Evolutionary conservation across 2,113 vertebrate species (phyloP), one percentile per base, ranked within the genome.

Genomic region (Melanerpes aurifrons): DNA sequence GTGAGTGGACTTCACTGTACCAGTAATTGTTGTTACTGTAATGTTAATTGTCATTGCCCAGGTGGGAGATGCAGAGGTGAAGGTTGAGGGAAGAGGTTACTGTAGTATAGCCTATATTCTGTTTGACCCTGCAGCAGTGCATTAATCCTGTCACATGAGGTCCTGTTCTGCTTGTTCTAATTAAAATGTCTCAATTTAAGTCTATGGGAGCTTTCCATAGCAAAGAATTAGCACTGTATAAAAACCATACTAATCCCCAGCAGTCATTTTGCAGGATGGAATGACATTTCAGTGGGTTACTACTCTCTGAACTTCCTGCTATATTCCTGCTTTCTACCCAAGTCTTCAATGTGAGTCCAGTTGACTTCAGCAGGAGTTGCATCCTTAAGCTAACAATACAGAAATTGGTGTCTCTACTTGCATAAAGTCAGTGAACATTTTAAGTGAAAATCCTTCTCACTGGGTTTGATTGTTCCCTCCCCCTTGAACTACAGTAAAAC

Each of bases 181-280:
- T 90, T 53, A 88, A 83, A 90, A 94, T 48, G 17, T 67, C 69
- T 91, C 45, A 22, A 24, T 87, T 85, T 70, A 76, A 89, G 66
- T 82, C 72, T 9, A 6, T 17, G 48, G 62, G 47, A 89, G 66
- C 54, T 81, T 93, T 90, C 88, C 48, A 29, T 29, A 54, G 43
- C 32, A 66, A 83, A 68, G 85, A 89, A 56, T 78, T 92, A 82
- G 48, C 61, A 58, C 66, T 48, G 17, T 64, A 15, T 68, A 32
- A 85, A 89, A 84, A 54, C 57, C 66, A 76, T 40, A 20, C 59
- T 72, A 3, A 20, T 80, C 50, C 80, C 66, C 72, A 56, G 64
- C 14, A 31, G 17, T 94, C 29, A 3, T 43, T 79, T 58, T 69
- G 45, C 56, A 73, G 78, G 47, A 62, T 31, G 80, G 82, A 74